Percentiles rank a stretch among this genome's conserved stretches.
Evolutionary conservation across 1,140 invertebrate species (phyloP).

Genomic region (Drosophila pruinosa): DNA sequence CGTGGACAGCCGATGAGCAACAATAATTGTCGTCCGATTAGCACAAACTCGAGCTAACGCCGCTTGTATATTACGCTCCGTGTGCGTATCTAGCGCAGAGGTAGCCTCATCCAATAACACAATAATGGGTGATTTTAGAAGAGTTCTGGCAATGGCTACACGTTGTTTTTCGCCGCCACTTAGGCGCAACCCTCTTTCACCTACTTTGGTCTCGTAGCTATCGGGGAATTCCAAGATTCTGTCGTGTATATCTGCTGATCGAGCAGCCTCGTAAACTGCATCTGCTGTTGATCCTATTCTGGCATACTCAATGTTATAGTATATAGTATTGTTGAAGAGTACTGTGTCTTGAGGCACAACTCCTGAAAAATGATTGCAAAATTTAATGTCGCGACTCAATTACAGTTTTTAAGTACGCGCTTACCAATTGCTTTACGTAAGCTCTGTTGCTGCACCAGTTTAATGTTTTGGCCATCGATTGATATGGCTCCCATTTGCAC

Average conservation of each 20-base stretch:
- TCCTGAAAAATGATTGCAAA: slow-evolving; percentile 83
- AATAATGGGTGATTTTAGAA: slow-evolving; percentile 93
- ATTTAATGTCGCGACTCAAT: slow-evolving; percentile 85
- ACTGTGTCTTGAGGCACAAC: slow-evolving; percentile 99
- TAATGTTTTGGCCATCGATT: slow-evolving; percentile 91
- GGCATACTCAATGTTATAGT: slow-evolving; percentile 98
- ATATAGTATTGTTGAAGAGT: slow-evolving; percentile 97
- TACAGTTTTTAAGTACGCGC: neutral
- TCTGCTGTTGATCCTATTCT: slow-evolving; percentile 89
- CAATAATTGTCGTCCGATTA: slow-evolving; percentile 95
- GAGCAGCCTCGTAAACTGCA: slow-evolving; percentile 94
- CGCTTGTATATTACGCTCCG: slow-evolving; percentile 92
- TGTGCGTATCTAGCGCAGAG: slow-evolving; percentile 92
- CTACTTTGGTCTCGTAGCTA: slow-evolving; percentile 92
- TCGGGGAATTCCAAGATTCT: slow-evolving; percentile 95
- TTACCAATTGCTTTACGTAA: slow-evolving; percentile 86
- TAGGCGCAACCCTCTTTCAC: slow-evolving; percentile 90
- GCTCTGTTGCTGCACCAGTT: slow-evolving; percentile 88
- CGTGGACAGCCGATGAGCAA: slow-evolving; percentile 96
- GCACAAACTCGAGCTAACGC: slow-evolving; percentile 90
- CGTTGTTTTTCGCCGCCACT: slow-evolving; percentile 97
- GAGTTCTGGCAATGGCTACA: slow-evolving; percentile 94
- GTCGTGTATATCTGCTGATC: slow-evolving; percentile 96
- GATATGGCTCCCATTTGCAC: slow-evolving; percentile 92
- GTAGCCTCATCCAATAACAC: slow-evolving; percentile 96